These are phyloP conservation scores for Otolemur garnettii DNA, from an alignment of 2,113 vertebrate species.

Conservation along the genomic window DNA sequence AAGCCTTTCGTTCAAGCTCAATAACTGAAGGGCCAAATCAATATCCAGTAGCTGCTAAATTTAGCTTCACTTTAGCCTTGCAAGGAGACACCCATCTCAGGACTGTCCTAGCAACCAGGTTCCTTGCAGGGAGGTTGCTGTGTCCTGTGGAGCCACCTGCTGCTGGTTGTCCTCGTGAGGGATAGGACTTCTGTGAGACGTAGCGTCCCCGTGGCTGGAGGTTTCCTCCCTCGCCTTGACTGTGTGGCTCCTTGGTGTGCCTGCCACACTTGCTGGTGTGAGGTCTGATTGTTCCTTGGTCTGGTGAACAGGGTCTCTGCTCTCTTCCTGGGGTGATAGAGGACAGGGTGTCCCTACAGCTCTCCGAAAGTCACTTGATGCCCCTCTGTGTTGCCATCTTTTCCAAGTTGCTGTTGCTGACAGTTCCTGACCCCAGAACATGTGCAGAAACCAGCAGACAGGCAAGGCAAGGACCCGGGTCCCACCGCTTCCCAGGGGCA, in stretches of 20 bases:
- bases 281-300: background rate
- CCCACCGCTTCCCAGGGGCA: constrained; percentile 56
- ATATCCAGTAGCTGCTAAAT: background rate
- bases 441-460: background rate
- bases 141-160: background rate
- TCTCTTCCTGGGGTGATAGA: background rate
- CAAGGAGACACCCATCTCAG: fast-evolving
- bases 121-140: fast-evolving
- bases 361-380: background rate
- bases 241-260: background rate
- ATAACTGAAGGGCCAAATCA: background rate
- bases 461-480: constrained; percentile 38
- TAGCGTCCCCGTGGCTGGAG: fast-evolving
- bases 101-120: background rate
- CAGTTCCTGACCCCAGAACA: constrained; percentile 23
- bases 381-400: background rate
- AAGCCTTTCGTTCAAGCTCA: background rate
- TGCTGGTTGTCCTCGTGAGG: background rate
- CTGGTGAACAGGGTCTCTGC: background rate
- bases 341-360: fast-evolving
- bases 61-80: background rate
- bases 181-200: background rate
- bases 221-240: fast-evolving
- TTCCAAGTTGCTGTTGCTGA: constrained; percentile 61
- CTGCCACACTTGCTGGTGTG: background rate